Evolutionary conservation across 2,888 invertebrate genomes (phyloP), one percentile per base, ranked within the genome.

Genomic region (Drosophila hawaiiensis): DNA sequence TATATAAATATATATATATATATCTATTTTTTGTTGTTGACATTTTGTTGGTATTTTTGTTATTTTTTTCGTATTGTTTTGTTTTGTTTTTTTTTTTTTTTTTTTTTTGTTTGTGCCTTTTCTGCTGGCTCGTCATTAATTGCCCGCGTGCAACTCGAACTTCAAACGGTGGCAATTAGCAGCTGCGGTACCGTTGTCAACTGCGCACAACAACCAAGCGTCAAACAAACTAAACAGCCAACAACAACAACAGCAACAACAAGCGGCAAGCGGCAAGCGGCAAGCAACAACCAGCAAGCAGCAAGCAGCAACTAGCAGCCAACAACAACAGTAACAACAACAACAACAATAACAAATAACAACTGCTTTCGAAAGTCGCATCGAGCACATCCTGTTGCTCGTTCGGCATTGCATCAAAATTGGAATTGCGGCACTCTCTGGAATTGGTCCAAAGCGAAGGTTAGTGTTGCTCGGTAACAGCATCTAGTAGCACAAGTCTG

Each of bases 351-450:
- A 47, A 62, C 62, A 49, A 83, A 72, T 82, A 75, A 73, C 75
- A 78, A 82, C 76, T 82, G 80, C 82, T 80, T 83, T 86, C 80
- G 82, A 83, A 85, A 83, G 78, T 82, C 68, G 47, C 73, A 63
- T 58, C 60, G 39, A 68, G 37, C 83, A 83, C 87, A 85, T 85
- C 85, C 85, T 85, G 85, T 85, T 84, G 69, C 74, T 76, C 73
- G 73, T 76, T 80, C 69, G 66, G 81, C 81, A 82, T 82, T 80
- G 80, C 76, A 69, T 67, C 70, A 82, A 77, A 82, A 83, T 78
- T 72, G 83, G 78, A 71, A 68, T 75, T 67, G 78, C 66, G 25
- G 7, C 35, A 53, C 50, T 66, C 63, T 56, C 35, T 19, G 55
- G 35, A 68, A 61, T 71, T 71, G 68, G 39, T 52, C 55, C 56